A percentile compares a stretch with the other conserved stretches of the same genome.
Conservation (phyloP, 2,113 vertebrate genomes). For the Alectura lathami region DNA sequence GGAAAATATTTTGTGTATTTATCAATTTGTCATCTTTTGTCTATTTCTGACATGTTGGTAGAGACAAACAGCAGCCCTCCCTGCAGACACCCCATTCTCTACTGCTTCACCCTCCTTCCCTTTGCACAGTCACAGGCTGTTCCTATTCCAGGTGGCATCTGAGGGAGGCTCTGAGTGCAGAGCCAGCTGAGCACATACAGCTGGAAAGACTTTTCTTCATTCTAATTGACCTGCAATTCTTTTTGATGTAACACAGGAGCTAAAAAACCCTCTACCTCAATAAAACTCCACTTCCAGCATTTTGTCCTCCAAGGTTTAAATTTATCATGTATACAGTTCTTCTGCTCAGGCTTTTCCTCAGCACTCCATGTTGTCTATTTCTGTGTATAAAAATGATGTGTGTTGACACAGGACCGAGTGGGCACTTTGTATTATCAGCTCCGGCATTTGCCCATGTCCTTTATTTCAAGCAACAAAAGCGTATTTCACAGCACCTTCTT, state of each 20-base stretch:
- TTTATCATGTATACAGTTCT: not conserved
- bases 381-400: conserved; percentile 55
- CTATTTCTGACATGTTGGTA: not conserved
- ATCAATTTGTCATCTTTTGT: no score
- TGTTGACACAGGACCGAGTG: conserved; percentile 55
- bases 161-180: not conserved
- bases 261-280: not conserved
- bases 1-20: not conserved
- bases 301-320: not conserved
- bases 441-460: conserved; percentile 36
- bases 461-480: conserved; percentile 47
- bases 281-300: not conserved
- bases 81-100: not conserved
- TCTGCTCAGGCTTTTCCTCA: not conserved
- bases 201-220: not conserved
- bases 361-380: not conserved
- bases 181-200: not conserved
- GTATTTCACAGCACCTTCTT: conserved; percentile 62
- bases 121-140: not conserved
- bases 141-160: not conserved
- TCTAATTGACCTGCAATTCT: not conserved
- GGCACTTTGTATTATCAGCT: conserved; percentile 49
- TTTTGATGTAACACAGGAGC: not conserved
- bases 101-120: not conserved
- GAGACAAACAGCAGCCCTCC: not conserved